Conservation (phyloP, 1,140 invertebrate genomes). For the Cherax destructor region DNA sequence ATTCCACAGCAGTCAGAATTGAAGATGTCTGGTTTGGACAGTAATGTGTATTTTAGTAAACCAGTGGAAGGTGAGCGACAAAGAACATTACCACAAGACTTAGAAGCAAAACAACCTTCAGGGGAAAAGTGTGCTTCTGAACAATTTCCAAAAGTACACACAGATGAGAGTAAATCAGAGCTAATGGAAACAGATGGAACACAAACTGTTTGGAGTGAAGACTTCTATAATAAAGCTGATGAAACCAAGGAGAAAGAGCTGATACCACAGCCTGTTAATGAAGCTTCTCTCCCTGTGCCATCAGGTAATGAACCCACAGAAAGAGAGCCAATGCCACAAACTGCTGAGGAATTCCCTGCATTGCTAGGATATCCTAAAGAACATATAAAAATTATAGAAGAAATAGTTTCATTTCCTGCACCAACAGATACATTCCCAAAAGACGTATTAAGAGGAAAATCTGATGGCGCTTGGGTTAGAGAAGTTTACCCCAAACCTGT, state of each 20-base stretch:
- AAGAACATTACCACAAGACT: neutral
- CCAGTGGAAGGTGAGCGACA: neutral
- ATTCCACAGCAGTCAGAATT: neutral
- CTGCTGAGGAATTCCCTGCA: neutral
- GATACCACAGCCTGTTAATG: slow-evolving; percentile 14
- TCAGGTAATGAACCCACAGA: neutral
- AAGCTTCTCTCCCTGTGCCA: neutral
- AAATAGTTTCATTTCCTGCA: slow-evolving; percentile 3
- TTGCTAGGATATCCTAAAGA: neutral
- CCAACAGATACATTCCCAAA: neutral
- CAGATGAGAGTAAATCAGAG: slow-evolving; percentile 11
- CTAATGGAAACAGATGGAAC: neutral
- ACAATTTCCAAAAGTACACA: neutral
- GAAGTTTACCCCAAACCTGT: neutral
- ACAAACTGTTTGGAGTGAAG: neutral
- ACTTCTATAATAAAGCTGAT: slow-evolving; percentile 12
- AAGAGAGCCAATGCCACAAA: neutral
- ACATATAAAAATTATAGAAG: neutral
- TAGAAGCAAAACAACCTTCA: neutral
- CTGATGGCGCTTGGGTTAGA: slow-evolving; percentile 1
- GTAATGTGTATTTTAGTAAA: slow-evolving; percentile 5
- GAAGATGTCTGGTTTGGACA: neutral
- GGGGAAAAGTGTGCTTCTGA: neutral
- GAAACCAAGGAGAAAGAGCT: neutral
- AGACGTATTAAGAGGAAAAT: neutral